phyloP scores from a whole-genome alignment of 2,113 vertebrate species.

The Paralichthys olivaceus region DNA sequence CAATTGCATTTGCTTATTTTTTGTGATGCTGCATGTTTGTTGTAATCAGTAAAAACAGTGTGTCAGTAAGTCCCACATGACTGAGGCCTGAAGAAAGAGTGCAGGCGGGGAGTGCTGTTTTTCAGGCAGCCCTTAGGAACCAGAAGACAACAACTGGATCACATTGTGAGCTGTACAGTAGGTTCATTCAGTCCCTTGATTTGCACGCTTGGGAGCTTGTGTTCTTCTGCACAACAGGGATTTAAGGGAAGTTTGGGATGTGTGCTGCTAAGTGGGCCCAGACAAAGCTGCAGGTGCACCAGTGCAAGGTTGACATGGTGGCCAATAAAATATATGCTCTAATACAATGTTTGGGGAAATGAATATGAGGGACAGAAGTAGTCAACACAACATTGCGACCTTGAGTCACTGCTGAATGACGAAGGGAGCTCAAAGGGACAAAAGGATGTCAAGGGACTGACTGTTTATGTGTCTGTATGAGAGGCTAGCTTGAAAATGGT shows the following conservation, averaged over 20 bases:
- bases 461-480: constrained; percentile 35
- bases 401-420: constrained; percentile 25
- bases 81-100: constrained; percentile 12
- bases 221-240: constrained; percentile 2
- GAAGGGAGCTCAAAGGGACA: constrained; percentile 6
- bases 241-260: background rate
- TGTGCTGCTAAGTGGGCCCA: background rate
- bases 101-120: constrained; percentile 27
- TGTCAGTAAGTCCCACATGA: constrained; percentile 14
- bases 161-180: constrained; percentile 31
- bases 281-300: constrained; percentile 8
- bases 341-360: background rate
- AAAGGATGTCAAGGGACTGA: constrained; percentile 12
- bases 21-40: background rate
- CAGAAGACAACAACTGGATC: constrained; percentile 40
- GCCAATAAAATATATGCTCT: background rate
- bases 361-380: background rate
- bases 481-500: background rate
- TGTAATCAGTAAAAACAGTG: constrained; percentile 9
- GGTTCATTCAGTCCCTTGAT: constrained; percentile 15
- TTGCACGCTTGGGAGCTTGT: constrained; percentile 25
- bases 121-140: constrained; percentile 33
- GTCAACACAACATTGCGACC: constrained; percentile 6
- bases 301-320: background rate
- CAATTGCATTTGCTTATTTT: background rate